Evolutionary conservation across 2,888 invertebrate species (phyloP), one percentile per base, ranked within the genome.

Genomic region (Entomobrya proxima): DNA sequence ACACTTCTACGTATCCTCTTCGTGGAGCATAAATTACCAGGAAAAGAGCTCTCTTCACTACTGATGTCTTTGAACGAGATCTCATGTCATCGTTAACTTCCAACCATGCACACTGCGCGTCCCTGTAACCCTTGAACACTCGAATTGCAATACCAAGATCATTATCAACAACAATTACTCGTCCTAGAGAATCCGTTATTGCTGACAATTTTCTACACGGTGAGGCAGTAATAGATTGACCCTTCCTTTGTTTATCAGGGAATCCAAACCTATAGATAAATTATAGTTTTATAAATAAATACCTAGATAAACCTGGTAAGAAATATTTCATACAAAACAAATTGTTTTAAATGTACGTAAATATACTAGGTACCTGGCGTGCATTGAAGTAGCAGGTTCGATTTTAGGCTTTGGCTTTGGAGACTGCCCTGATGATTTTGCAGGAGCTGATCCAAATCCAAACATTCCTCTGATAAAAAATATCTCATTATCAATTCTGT

Each of bases 101-200:
- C 55, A 98, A 93, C 94, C 98, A 99, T 1, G 96, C 97, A 91
- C 98, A 97, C 91, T 98, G 96, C 0, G 98, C 98, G 91, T 98
- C 97, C 75, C 98, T 94, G 92, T 98, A 99, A 3, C 99, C 98
- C 93, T 98, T 98, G 94, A 98, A 98, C 91, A 98, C 95, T 76
- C 97, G 94, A 50, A 98, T 92, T 30, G 96, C 94, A 77, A 96
- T 93, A 0, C 98, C 97, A 89, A 94, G 94, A 69, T 93, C 93
- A 15, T 96, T 94, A 92, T 99, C 98, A 40, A 99, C 92, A 18
- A 99, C 93, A 58, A 96, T 94, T 0, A 99, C 96, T 83, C 99
- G 94, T 32, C 98, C 98, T 91, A 97, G 94, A 89, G 94, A 95
- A 92, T 99, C 99, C 0, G 96, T 94, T 55, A 97, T 93, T 0